Evolutionary conservation across 1,140 invertebrate species (phyloP), one percentile per base, ranked within the genome.

Genomic region (Paralvinella palmiformis): DNA sequence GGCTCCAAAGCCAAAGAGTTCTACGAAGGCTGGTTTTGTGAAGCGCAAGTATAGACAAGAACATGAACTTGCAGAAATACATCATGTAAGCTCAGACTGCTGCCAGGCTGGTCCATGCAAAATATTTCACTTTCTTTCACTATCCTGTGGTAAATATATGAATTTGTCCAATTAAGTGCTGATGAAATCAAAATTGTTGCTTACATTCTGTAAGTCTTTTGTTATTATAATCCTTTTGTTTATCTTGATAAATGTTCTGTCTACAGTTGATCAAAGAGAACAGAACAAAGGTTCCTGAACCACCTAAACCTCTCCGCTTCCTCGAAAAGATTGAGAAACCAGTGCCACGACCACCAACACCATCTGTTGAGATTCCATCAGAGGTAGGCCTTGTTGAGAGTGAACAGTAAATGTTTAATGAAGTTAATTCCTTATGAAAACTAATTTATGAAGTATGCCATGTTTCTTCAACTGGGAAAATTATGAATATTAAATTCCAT

Each of bases 291-390:
- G 84, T 84, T 64, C 73, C 84, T 62, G 79, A 82, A 45, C 69
- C 71, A 27, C 66, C 68, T 2, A 79, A 79, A 66, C 73, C 79
- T 20, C 66, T 82, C 13, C 59, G 74, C 20, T 81, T 78, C 68
- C 68, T 82, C 37, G 70, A 79, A 67, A 81, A 82, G 71, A 72
- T 77, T 52, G 73, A 78, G 69, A 85, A 85, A 63, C 68, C 71
- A n/a, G 74, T 75, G 66, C 83, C 73, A 3, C 41, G 81, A 41
- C 82, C 82, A 20, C 77, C 77, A 20, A 88, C 86, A 5, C 86
- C 87, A 29, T 79, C 82, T 59, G 80, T 85, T 22, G 82, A 83
- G 24, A 75, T 78, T 1, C 77, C 84, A 3, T 73, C 78, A 5
- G 80, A 84, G 32, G 72, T 77, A 2, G 67, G 64, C 36, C 10